Base-by-base conservation (phyloP, 2,797 vertebrate genomes). In the Bryconaethiops microstoma region DNA sequence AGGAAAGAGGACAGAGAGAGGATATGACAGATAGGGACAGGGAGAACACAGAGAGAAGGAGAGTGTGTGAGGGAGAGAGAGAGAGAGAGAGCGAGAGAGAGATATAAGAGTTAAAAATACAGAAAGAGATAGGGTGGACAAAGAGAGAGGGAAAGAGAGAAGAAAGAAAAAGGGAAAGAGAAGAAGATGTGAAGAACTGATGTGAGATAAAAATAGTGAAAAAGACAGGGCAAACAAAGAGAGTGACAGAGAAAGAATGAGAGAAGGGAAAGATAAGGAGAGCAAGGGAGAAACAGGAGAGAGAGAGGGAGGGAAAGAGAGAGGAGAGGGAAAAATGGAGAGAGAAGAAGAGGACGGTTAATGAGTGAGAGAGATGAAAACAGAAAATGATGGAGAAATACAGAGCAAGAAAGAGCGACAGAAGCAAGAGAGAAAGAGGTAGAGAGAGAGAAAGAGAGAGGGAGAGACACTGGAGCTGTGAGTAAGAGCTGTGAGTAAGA, bases 131-230 rank as follows among this genome's bases (percentile, higher is more conserved):
- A 29, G 29, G 29, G 29, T 29, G 29, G 29, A 29, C 29, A 29
- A 29, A 71, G 29, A 5, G 13, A 55, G 79, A 77, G 68, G 82
- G 77, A 55, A n/a, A 76, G 39, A 72, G 13, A 57, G 54, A 57
- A 17, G 12, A 17, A 57, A 14, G 77, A 23, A 21, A 13, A 10
- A 19, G n/a, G n/a, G 7, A 23, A 19, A 17, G 23, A 12, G n/a
- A 48, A 16, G 13, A 39, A 45, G 40, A 70, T 4, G 45, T 29
- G 29, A 29, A 29, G 29, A 29, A 29, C 3, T 29, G 29, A 3
- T 29, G 29, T 29, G 29, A 29, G 29, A 29, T 29, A 29, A 29
- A 29, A 29, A 29, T 29, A 29, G 29, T 29, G 29, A 29, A 29
- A 29, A 29, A 29, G 29, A 29, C 29, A 29, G 29, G 29, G 29